Evolutionary conservation across 2,797 vertebrate species (phyloP).

Genomic region (Echiichthys vipera): DNA sequence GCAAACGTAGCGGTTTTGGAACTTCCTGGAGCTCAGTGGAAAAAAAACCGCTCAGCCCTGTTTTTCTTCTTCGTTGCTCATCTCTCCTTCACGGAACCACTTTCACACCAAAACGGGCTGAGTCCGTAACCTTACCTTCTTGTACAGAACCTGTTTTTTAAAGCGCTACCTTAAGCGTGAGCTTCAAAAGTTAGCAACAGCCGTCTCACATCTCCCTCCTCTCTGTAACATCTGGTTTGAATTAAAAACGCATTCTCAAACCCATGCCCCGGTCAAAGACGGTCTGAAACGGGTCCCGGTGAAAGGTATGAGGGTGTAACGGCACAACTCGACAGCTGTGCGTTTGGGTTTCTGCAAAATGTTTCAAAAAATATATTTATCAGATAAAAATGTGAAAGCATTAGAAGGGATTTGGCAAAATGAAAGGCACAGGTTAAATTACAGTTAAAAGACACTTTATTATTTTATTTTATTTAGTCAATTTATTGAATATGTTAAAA

Average conservation of each 20-base stretch:
- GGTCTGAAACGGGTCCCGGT: too few relatives aligned
- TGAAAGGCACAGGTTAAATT: neutral
- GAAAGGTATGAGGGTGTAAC: neutral
- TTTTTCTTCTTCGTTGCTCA: slow-evolving; percentile 11
- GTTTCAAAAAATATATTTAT: too few relatives aligned
- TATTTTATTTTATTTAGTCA: too few relatives aligned
- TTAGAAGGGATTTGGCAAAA: neutral
- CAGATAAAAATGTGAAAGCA: too few relatives aligned
- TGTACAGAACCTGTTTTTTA: neutral
- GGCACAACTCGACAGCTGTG: too few relatives aligned
- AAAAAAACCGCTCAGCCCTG: slow-evolving; percentile 7
- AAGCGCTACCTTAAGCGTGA: too few relatives aligned
- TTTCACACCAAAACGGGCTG: neutral
- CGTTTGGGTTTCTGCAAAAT: neutral
- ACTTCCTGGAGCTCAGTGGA: slow-evolving; percentile 77
- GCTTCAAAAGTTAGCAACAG: too few relatives aligned
- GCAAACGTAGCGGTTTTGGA: slow-evolving; percentile 80
- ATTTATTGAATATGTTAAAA: too few relatives aligned
- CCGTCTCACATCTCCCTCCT: neutral
- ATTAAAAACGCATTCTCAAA: slow-evolving; percentile 42
- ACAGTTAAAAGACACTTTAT: neutral
- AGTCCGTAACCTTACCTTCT: neutral
- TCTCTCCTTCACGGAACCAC: neutral
- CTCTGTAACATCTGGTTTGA: slow-evolving; percentile 59
- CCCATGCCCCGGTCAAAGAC: too few relatives aligned